Evolutionary conservation across 2,113 vertebrate genomes (phyloP).

Genomic region (Euleptes europaea): DNA sequence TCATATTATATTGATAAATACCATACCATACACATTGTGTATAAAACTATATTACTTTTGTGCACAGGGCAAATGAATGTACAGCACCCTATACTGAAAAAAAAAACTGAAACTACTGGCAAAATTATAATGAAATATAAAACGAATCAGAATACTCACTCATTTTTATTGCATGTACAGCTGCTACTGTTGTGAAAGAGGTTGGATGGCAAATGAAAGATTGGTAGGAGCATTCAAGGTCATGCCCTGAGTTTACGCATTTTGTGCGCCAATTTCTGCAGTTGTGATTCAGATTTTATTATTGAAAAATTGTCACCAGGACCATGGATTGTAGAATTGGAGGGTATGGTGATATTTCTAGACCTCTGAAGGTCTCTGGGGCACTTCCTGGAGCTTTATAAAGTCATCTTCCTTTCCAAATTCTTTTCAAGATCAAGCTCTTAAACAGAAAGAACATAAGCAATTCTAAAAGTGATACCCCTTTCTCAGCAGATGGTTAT

Average conservation of each 20-base stretch:
- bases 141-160: no score
- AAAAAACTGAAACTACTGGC: background rate
- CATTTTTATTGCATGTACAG: background rate
- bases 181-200: background rate
- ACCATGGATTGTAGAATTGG: background rate
- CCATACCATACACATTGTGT: no score
- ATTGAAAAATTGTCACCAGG: background rate
- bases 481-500: background rate
- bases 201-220: background rate
- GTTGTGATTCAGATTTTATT: background rate
- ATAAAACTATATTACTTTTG: no score
- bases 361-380: background rate
- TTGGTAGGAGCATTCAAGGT: background rate
- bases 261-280: background rate
- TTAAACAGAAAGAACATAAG: constrained; percentile 1
- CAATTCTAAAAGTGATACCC: background rate
- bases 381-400: background rate
- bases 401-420: background rate
- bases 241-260: background rate
- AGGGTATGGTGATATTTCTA: background rate
- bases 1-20: no score
- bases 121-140: no score
- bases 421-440: background rate
- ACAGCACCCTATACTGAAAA: no score
- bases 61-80: no score